Base-by-base conservation (phyloP, 2,113 vertebrate species). In the Tachycineta bicolor region DNA sequence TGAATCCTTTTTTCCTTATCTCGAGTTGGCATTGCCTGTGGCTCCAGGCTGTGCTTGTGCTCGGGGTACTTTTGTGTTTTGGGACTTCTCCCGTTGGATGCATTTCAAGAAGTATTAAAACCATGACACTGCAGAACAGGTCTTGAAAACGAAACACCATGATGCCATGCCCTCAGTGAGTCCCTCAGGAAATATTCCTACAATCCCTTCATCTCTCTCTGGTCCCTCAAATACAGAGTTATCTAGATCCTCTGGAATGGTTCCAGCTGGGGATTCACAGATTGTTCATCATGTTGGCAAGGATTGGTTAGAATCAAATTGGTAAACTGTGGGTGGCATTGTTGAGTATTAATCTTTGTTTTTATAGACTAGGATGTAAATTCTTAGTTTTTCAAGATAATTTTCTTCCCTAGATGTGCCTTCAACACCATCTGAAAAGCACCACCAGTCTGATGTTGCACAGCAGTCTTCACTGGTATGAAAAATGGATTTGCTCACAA, bases 41-140 rank as follows among this genome's bases (percentile, higher is more conserved):
- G 37, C 17, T 47, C 33, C 44, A 43, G 12, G 13, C 8, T 52
- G 58, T 43, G 13, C 23, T 26, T 24, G 11, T 5, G 10, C 41
- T 33, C 0, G 0, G 19, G 11, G 20, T 22, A 7, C 1, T 39
- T 71, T 14, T 33, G 50, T 65, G 12, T 2, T 89, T 63, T 50
- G 52, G 31, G 90, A 46, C 22, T 16, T 46, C 33, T 64, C 33
- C 33, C 47, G 8, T 5, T 41, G 47, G 39, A 58, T 13, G 37
- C 13, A 37, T 58, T 67, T 58, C 33, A 60, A 31, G 33, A 56
- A 44, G 5, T 4, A 26, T 19, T 73, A 16, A 73, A 62, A 41
- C 5, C 19, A 58, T 63, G 8, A 22, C 11, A 33, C 18, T 50
- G 18, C 8, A 24, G 1, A 41, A 28, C 10, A 83, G 20, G 11